Base-by-base conservation (phyloP, 37 sponge, comb jelly and placozoan genomes). In the Halisarca cf. caerulea region DNA sequence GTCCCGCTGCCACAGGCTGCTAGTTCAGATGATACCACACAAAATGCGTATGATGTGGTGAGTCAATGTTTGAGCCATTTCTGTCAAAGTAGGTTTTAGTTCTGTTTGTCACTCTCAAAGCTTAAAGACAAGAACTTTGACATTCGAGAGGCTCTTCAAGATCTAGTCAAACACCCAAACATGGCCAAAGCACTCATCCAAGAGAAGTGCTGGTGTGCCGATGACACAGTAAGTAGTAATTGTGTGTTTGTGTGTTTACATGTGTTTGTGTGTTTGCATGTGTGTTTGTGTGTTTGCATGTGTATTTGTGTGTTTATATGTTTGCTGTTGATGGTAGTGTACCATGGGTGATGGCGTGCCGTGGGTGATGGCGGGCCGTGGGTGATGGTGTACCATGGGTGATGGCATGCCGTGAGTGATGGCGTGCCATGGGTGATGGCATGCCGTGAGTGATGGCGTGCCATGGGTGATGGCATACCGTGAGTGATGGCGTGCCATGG, bases 1-100 rank as follows among this genome's bases (percentile, higher is more conserved):
- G 35, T 55, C 71, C 33, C 77, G 2, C 77, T 41, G 70, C 32
- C 36, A 34, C 77, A 92, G 93, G 93, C 93, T 73, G 93, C 87
- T 0, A 82, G 89, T 53, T 83, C 93, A 51, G 93, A 92, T 88
- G 87, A 92, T 37, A 92, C 93, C 47, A 92, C 93, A 24, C 93
- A 92, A 66, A 77, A 80, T 73, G 93, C 89, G 8, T 92, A 88
- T 83, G 89, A 92, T 66, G 74, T 84, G 82, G 93, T 92, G 66
- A 86, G 89, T 86, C 5, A 17, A 55, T 11, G n/a, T n/a, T n/a
- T n/a, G n/a, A n/a, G n/a, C n/a, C n/a, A n/a, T n/a, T n/a, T n/a
- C n/a, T n/a, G n/a, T n/a, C n/a, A n/a, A n/a, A n/a, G n/a, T n/a
- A n/a, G n/a, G n/a, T n/a, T n/a, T n/a, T n/a, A n/a, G n/a, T n/a